Evolutionary conservation across 2,888 invertebrate genomes (phyloP), one percentile per base, ranked within the genome.

Genomic region (Euplagia quadripunctaria): DNA sequence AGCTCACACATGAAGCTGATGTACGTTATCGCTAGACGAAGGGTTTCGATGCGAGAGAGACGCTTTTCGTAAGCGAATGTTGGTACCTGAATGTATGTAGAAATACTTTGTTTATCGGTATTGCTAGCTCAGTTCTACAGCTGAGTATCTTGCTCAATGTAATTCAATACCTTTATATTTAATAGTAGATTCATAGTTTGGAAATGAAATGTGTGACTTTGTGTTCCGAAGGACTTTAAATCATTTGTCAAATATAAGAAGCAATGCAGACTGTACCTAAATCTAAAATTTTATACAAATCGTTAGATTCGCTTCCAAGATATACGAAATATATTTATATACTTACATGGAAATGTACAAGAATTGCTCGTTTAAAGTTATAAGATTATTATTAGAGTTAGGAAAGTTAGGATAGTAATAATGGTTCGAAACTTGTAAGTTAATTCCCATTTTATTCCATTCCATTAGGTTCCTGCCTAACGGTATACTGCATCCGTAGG

Each of bases 41-140:
- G 96, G 0, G 99, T 99, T 94, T 99, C 99, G 88, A 99, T 99
- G 80, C 99, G 97, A 0, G 99, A 99, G 3, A 99, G 96, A 0
- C 99, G 97, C 92, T 99, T 99, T 93, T 99, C 99, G 91, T 99
- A 99, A 0, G 99, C 99, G 88, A 99, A 99, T 0, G 99, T 99
- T 41, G 99, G 99, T 7, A 99, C 97, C 97, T 97, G 89, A 4
- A 64, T 16, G n/a, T 7, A 64, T 31, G 31, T 65, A 55, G 6
- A 42, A 9, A 63, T 0, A 51, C 68, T 64, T 9, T 16, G 49
- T 58, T 43, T 55, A 14, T 2, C 46, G 49, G 43, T 68, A 61
- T 78, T 20, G 88, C 7, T 20, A 12, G 31, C 2, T 11, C 3
- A n/a, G 20, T 16, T 58, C 20, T 58, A 31, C 20, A 58, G 4